A percentile compares a stretch with the other conserved stretches of the same genome.
Conservation (phyloP, 2,888 invertebrate species). For the Pseudeuparius sepicola region DNA sequence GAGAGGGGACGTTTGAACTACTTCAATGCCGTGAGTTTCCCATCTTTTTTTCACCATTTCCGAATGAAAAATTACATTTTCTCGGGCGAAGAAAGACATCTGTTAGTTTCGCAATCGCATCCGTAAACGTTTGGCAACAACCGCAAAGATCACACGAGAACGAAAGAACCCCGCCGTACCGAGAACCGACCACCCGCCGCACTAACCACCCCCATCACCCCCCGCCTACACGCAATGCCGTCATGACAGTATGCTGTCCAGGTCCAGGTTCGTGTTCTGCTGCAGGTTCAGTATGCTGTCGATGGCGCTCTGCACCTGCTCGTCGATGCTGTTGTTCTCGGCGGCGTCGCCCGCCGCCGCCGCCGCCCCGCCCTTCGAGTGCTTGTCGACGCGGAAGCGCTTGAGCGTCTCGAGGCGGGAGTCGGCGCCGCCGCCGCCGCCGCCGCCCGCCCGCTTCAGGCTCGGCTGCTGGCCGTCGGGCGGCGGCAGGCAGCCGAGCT, state of each 20-base stretch:
- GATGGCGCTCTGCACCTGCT: conserved; percentile 71
- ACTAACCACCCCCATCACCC: conserved; percentile 1
- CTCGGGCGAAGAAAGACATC: too few relatives aligned
- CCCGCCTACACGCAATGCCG: conserved; percentile 27
- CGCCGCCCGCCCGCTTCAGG: conserved; percentile 33
- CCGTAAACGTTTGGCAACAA: too few relatives aligned
- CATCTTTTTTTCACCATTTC: too few relatives aligned
- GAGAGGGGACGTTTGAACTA: too few relatives aligned
- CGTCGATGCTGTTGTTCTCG: conserved; percentile 54
- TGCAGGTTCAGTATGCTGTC: conserved; percentile 69
- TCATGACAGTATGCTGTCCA: conserved; percentile 41
- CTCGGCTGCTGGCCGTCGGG: conserved; percentile 6
- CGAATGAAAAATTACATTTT: too few relatives aligned
- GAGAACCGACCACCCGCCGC: too few relatives aligned
- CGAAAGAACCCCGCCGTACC: conserved; percentile 19
- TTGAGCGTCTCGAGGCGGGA: conserved; percentile 37
- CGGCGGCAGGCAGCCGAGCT: conserved; percentile 34
- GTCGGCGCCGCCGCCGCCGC: conserved; percentile 34
- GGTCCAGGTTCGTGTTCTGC: conserved; percentile 36
- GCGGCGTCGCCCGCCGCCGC: conserved; percentile 23
- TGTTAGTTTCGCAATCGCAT: too few relatives aligned
- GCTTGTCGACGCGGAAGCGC: conserved; percentile 38
- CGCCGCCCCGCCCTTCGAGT: conserved; percentile 27
- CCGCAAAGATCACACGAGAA: too few relatives aligned
- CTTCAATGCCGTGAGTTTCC: too few relatives aligned